phyloP scores from a whole-genome alignment of 2,797 vertebrate species.

The Muscicapa striata region DNA sequence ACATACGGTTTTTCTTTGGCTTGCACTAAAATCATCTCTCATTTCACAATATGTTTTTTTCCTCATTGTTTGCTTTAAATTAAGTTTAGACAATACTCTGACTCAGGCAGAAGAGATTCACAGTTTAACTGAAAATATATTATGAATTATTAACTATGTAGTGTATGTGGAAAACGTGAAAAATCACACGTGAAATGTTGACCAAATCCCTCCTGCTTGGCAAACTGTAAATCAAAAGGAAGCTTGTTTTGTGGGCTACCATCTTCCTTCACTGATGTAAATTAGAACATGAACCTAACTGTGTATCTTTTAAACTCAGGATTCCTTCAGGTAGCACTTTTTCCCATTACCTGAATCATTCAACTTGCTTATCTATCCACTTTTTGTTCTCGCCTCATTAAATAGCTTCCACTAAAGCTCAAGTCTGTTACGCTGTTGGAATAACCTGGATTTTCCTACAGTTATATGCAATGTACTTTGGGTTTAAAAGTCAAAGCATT shows the following conservation, averaged over 20 bases:
- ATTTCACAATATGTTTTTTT: background rate
- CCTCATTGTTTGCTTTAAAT: background rate
- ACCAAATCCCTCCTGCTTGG: background rate
- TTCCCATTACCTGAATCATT: background rate
- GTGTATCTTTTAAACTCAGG: background rate
- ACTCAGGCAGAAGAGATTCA: background rate
- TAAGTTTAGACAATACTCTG: background rate
- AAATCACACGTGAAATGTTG: background rate
- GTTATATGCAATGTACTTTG: background rate
- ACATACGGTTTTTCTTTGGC: background rate
- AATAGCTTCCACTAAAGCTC: background rate
- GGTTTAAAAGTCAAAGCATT: background rate
- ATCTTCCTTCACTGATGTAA: background rate
- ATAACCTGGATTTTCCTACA: background rate
- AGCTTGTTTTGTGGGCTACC: background rate
- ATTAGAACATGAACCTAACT: background rate
- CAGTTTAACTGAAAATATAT: background rate
- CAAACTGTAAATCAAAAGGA: background rate
- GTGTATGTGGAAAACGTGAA: background rate
- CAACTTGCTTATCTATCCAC: background rate
- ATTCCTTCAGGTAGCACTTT: background rate
- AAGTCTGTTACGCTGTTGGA: accelerated
- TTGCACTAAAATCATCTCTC: background rate
- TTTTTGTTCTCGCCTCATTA: background rate
- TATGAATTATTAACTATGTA: background rate